Evolutionary conservation across 2,888 invertebrate species (phyloP), one percentile per base, ranked within the genome.

Genomic region (Ctena decussata): DNA sequence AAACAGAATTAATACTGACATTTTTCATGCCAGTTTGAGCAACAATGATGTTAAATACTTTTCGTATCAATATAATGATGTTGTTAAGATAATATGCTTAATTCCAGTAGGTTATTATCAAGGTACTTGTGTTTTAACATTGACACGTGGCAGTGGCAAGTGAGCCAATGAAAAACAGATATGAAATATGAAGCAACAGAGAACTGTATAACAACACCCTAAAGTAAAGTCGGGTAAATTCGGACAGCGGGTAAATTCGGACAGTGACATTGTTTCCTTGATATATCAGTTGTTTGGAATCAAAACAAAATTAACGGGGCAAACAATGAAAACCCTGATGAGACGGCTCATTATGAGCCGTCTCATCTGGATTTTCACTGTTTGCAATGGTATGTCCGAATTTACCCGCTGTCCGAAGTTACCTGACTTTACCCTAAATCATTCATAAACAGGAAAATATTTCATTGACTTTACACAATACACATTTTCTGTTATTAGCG

Each of bases 101-200:
- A 73, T 77, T 80, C 57, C 46, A n/a, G 21, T 46, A 70, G 65
- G 27, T 35, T 73, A 53, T 86, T 86, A 86, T 86, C 86, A 12
- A 39, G n/a, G n/a, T 60, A 41, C 49, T 71, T 80, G 80, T 80
- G 72, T 84, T 74, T 78, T 73, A 74, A 39, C 41, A 57, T 72
- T 88, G 84, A 85, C 88, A 86, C 77, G 78, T 81, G 88, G 79
- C 82, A 82, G 70, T 86, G 88, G 77, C 88, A 86, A 69, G 21
- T 27, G 39, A 46, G 44, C 77, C 84, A 78, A 65, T 53, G 65
- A 37, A 75, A 72, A 78, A 76, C 85, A 85, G 86, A 60, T 73
- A 30, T 27, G 86, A 73, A 74, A 84, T 60, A n/a, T 3, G 86
- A 86, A n/a, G 3, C 65, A 21, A 12, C 11, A 21, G 24, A 65